Base-by-base conservation (phyloP, 2,888 invertebrate species). In the Tachina grossa region DNA sequence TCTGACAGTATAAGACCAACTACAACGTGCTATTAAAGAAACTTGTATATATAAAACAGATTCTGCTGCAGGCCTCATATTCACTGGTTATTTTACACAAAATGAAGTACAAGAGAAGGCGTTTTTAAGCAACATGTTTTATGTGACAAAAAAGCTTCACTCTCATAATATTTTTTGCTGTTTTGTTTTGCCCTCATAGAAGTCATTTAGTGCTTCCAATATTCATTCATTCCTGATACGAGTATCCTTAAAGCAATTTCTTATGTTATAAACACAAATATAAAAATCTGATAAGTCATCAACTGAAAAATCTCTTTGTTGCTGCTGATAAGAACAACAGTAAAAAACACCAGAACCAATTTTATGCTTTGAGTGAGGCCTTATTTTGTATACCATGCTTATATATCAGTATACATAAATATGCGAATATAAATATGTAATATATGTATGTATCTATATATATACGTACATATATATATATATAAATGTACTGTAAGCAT, bases 71-170 rank as follows among this genome's bases (percentile, higher is more conserved):
- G 57, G 71, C 65, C 4, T 45, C 31, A 31, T 57, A 57, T 68
- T 49, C 19, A 22, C 47, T 45, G 61, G 66, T 72, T 51, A 68
- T 47, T 77, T 81, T 47, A 81, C 71, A 78, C 71, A 82, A 74
- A 80, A 66, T 41, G 53, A 77, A 72, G 61, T 14, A 59, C n/a
- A 53, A 66, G 49, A 72, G 71, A 77, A 69, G 74, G 74, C 81
- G 82, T 76, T 76, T 59, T 69, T 69, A 66, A 59, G 53, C 65
- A 66, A 71, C 75, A 72, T 79, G 71, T 79, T 83, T 85, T 79
- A 85, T 85, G 76, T 85, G 83, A 85, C 85, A 85, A 85, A 82
- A 83, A 76, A 69, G 55, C 39, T 71, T 53, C 19, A 63, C 11
- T 19, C 13, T 57, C 19, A 49, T 47, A 11, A 19, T 31, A 57